Percentiles rank a stretch among this genome's conserved stretches.
Evolutionary conservation across 2,113 vertebrate species (phyloP).

Genomic region (Zosterops hypoxanthus): DNA sequence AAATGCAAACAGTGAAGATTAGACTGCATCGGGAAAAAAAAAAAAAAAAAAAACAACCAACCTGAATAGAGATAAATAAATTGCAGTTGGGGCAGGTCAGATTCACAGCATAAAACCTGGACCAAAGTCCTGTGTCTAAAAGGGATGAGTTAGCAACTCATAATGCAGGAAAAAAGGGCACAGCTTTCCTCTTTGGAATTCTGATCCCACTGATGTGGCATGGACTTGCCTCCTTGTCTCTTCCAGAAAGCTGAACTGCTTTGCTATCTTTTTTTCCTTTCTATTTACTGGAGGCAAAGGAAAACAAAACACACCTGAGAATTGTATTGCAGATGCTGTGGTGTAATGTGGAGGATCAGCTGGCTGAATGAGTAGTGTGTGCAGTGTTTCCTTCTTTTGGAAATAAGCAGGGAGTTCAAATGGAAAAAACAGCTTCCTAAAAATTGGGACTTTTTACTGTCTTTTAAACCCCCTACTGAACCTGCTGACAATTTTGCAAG

Average conservation of each 20-base stretch:
- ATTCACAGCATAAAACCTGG: conserved; percentile 39
- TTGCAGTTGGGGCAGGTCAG: conserved; percentile 54
- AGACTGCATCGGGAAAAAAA: background rate
- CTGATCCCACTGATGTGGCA: background rate
- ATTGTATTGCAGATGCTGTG: background rate
- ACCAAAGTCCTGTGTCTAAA: conserved; percentile 32
- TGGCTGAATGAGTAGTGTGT: background rate
- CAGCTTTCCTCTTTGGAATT: conserved; percentile 13
- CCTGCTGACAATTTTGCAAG: background rate
- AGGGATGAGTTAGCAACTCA: background rate
- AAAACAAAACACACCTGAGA: background rate
- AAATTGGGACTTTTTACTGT: background rate
- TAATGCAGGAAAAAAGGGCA: background rate
- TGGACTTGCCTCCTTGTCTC: background rate
- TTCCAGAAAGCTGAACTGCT: background rate
- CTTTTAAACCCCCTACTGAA: background rate
- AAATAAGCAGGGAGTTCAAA: background rate
- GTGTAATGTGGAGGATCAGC: background rate
- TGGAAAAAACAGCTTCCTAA: background rate
- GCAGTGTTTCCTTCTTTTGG: background rate
- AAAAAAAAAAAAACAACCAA: rapidly evolving
- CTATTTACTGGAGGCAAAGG: background rate
- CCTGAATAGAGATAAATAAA: no score
- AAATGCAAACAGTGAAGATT: conserved; percentile 40
- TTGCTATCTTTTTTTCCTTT: background rate